phyloP scores from a whole-genome alignment of 2,797 vertebrate species.

The Carduelis carduelis region DNA sequence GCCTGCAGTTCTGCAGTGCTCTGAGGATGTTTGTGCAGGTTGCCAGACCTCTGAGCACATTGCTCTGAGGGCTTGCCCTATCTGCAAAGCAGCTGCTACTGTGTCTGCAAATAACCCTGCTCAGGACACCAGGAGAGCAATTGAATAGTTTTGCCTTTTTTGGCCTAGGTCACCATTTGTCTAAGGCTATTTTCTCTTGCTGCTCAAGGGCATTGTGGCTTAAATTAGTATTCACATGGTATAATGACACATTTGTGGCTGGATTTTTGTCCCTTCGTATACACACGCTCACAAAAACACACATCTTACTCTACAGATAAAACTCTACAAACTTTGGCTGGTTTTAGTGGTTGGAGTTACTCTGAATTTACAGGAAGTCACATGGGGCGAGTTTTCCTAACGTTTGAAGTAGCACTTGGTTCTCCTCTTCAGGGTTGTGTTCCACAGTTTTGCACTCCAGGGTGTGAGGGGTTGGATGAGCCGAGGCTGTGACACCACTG shows the following conservation, averaged over 20 bases:
- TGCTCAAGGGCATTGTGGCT: conserved; percentile 66
- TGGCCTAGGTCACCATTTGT: conserved; percentile 71
- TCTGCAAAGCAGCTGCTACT: conserved; percentile 71
- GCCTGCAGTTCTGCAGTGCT: not conserved
- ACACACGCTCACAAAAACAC: not conserved
- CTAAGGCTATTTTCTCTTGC: conserved; percentile 71
- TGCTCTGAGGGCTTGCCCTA: not conserved
- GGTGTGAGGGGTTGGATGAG: not conserved
- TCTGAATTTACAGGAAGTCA: not conserved
- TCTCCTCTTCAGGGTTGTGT: not conserved
- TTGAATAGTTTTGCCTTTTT: conserved; percentile 85
- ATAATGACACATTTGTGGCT: not conserved
- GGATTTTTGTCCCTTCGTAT: not conserved
- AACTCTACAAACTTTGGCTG: not conserved
- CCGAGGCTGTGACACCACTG: not conserved
- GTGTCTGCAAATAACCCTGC: conserved; percentile 74
- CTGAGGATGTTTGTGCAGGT: not conserved
- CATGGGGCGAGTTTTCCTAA: not conserved
- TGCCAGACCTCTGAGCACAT: not conserved
- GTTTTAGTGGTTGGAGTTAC: not conserved
- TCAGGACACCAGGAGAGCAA: conserved; percentile 62
- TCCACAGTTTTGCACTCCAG: not conserved
- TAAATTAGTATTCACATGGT: conserved; percentile 56
- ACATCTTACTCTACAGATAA: accelerated
- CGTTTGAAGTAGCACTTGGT: not conserved